Percentiles rank a stretch among this genome's conserved stretches.
Evolutionary conservation across 1,140 invertebrate genomes (phyloP).

Genomic region (Nasonia longicornis): DNA sequence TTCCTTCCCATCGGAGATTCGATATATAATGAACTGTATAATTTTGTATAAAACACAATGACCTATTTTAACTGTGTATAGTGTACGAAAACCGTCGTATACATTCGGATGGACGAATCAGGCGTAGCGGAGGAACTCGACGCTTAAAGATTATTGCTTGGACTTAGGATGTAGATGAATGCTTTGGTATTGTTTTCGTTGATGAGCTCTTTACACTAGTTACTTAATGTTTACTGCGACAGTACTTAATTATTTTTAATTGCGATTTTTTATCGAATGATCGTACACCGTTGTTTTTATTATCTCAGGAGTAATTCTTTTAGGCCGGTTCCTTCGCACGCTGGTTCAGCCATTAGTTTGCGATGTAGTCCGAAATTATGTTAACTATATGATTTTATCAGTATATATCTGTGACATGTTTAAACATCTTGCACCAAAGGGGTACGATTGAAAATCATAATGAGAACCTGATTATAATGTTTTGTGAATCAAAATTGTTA

Average conservation of each 20-base stretch:
- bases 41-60: constrained; percentile 39
- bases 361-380: neutral
- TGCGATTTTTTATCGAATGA: neutral
- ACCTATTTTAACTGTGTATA: constrained; percentile 5
- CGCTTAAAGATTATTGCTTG: neutral
- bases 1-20: constrained; percentile 43
- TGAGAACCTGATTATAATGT: no score
- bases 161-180: neutral
- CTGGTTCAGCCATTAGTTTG: neutral
- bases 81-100: neutral
- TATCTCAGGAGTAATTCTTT: neutral
- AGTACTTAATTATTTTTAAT: neutral
- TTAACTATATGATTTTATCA: neutral
- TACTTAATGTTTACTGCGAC: neutral
- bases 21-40: constrained; percentile 39
- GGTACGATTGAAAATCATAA: no score
- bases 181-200: neutral
- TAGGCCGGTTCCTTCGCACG: neutral
- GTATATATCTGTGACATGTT: neutral
- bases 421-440: neutral
- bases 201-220: neutral
- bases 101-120: neutral
- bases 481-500: neutral
- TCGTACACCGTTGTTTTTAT: no score
- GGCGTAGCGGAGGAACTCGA: neutral